These are phyloP conservation scores for Itoplectis maculator DNA, from an alignment of 2,888 invertebrate genomes.

Conservation along the genomic window DNA sequence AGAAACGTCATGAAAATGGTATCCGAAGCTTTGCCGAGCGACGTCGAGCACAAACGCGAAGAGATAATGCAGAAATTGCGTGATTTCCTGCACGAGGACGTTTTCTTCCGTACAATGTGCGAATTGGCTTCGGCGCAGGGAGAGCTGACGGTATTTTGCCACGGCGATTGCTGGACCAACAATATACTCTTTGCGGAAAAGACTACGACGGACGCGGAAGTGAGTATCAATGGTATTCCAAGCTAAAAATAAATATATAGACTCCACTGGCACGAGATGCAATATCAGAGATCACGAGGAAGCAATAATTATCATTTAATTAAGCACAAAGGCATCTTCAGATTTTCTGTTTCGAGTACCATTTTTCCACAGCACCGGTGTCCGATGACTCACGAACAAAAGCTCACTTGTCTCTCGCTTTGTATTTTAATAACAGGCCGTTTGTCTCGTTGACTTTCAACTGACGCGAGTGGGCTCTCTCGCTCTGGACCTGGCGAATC, in stretches of 20 bases:
- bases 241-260: neutral
- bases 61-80: conserved; percentile 87
- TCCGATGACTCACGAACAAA: neutral
- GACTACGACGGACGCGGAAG: conserved; percentile 74
- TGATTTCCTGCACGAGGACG: conserved; percentile 87
- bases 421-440: conserved; percentile 83
- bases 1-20: conserved; percentile 89
- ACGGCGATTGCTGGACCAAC: conserved; percentile 92
- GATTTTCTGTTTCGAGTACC: neutral
- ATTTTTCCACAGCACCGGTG: neutral
- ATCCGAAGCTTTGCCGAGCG: conserved; percentile 80
- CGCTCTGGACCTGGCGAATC: conserved; percentile 88
- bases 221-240: conserved; percentile 63
- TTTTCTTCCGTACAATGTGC: conserved; percentile 89
- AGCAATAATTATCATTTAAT: neutral
- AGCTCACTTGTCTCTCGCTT: conserved; percentile 27
- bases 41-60: conserved; percentile 83
- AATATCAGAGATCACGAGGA: neutral
- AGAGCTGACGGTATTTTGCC: conserved; percentile 89
- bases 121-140: conserved; percentile 87
- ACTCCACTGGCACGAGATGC: neutral
- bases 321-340: neutral
- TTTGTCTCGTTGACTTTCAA: conserved; percentile 90
- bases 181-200: conserved; percentile 88
- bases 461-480: conserved; percentile 89